These are phyloP conservation scores for Rallus limicola DNA, from an alignment of 2,113 vertebrate species.

Conservation along the genomic window DNA sequence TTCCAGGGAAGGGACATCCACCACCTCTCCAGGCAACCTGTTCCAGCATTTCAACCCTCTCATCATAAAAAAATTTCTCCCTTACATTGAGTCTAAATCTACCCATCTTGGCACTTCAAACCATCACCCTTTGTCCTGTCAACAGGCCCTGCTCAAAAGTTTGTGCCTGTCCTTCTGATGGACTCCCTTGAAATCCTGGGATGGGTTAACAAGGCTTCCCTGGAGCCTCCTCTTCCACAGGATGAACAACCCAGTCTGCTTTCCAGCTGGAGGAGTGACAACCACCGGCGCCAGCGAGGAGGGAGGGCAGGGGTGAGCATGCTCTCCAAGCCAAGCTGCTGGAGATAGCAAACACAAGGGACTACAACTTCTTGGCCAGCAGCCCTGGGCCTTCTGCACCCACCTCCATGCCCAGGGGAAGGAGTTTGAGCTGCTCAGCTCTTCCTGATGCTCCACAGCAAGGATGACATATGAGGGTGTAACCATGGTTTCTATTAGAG, in stretches of 20 bases:
- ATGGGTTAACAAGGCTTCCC: too few relatives aligned
- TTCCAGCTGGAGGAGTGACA: background rate
- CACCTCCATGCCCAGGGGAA: background rate
- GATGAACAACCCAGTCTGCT: background rate
- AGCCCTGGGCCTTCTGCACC: background rate
- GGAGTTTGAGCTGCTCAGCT: background rate
- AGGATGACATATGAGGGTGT: background rate
- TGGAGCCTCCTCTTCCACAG: background rate
- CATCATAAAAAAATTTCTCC: too few relatives aligned
- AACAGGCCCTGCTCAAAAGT: too few relatives aligned
- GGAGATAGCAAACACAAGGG: background rate
- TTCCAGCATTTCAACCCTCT: too few relatives aligned
- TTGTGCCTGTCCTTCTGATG: too few relatives aligned
- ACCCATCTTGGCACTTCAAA: too few relatives aligned
- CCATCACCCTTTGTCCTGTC: too few relatives aligned
- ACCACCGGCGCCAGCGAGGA: rapidly evolving
- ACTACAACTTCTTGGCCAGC: background rate
- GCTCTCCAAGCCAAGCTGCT: rapidly evolving
- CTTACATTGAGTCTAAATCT: too few relatives aligned
- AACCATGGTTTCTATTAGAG: background rate
- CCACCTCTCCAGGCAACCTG: too few relatives aligned
- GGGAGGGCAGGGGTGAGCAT: background rate
- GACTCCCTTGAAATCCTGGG: too few relatives aligned
- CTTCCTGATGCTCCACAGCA: background rate
- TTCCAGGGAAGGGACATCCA: too few relatives aligned